Conservation (phyloP, 2,888 invertebrate species). For the Pollenia angustigena region DNA sequence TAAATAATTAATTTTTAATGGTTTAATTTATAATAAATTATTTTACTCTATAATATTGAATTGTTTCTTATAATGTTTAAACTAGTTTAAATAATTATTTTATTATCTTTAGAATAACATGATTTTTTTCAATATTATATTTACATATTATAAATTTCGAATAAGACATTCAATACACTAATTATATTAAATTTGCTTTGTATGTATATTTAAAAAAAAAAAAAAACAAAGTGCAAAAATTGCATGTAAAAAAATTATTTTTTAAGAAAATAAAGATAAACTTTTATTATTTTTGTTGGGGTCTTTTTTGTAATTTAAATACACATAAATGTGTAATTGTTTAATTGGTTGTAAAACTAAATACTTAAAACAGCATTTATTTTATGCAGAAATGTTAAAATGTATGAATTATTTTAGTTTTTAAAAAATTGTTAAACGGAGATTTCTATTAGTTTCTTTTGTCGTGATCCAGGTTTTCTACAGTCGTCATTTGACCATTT, state of each 20-base stretch:
- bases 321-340: constrained; percentile 12
- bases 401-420: background rate
- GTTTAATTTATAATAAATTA: constrained; percentile 70
- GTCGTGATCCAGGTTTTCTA: constrained; percentile 45
- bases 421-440: background rate
- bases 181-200: constrained; percentile 43
- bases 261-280: constrained; percentile 50
- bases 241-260: constrained; percentile 61
- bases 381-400: background rate
- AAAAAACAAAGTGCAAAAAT: constrained; percentile 46
- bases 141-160: constrained; percentile 10
- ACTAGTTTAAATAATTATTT: constrained; percentile 46
- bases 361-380: constrained; percentile 73
- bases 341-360: constrained; percentile 1
- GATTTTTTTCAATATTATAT: constrained; percentile 34
- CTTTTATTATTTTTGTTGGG: constrained; percentile 39
- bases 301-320: constrained; percentile 21
- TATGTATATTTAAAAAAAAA: constrained; percentile 46
- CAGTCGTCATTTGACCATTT: constrained; percentile 16
- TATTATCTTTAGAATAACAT: constrained; percentile 44
- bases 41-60: constrained; percentile 55
- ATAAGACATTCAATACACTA: constrained; percentile 38
- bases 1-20: constrained; percentile 43
- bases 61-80: constrained; percentile 39
- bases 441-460: constrained; percentile 54